phyloP scores from a whole-genome alignment of 2,797 vertebrate genomes.

The Enteromius treurensis region DNA sequence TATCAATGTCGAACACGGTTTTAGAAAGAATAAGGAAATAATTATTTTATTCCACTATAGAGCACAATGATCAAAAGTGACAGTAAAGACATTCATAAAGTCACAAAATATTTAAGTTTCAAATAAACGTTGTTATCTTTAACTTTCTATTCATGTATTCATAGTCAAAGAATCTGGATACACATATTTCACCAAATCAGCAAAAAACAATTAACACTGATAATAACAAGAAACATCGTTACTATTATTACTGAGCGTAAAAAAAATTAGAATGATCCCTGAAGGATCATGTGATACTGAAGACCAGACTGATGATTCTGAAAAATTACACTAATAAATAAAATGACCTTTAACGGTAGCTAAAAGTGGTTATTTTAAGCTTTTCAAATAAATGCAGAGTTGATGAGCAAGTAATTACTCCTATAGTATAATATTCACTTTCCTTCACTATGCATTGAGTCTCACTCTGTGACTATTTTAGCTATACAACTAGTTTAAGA shows the following conservation, averaged over 20 bases:
- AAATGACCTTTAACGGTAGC: neutral
- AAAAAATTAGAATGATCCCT: neutral
- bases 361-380: neutral
- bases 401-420: neutral
- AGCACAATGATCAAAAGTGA: neutral
- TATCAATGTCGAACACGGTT: neutral
- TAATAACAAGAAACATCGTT: neutral
- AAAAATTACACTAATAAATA: neutral
- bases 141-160: neutral
- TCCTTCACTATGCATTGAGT: neutral
- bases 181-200: neutral
- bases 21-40: neutral
- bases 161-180: neutral
- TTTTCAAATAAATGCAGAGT: neutral
- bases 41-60: neutral
- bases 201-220: neutral
- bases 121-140: neutral
- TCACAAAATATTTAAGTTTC: neutral
- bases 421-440: neutral
- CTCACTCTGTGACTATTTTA: neutral
- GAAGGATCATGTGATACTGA: neutral
- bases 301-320: neutral
- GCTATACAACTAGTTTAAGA: neutral
- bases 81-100: neutral
- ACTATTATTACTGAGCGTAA: neutral